Evolutionary conservation across 1,140 invertebrate species (phyloP), one percentile per base, ranked within the genome.

Genomic region (Diprion similis): DNA sequence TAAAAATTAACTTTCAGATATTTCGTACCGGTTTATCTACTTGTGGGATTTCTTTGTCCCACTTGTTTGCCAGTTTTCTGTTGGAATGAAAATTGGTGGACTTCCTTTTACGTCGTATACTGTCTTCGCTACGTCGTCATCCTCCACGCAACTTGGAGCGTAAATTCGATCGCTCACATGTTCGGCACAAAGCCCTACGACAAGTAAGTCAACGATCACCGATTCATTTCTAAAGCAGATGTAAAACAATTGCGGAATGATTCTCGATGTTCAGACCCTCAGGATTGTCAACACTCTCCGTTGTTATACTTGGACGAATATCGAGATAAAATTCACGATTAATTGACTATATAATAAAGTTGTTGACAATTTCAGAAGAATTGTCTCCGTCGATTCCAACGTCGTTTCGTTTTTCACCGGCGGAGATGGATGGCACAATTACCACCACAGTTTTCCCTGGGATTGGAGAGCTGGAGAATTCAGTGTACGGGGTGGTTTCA

Each of bases 371-470:
- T 74, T 72, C 46, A 77, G 64, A 47, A 73, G 73, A 24, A 68
- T 75, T 18, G 48, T 65, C 66, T 45, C 76, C n/a, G 51, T n/a
- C 1, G 17, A 74, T 17, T 76, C 73, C 1, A 46, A 8, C 10
- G 0, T 76, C 10, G 64, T 70, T 9, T 47, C 46, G 10, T 19
- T 70, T 8, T 1, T 73, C 9, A 77, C 73, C 4, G 1, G 66
- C 0, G 94, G 93, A 3, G 94, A 95, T 86, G 95, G 95, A 2
- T 96, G 94, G 91, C 96, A 97, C 84, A 98, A 97, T 87, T 98
- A 96, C 86, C 96, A 98, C 84, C 96, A 98, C 86, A 93, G 93
- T 0, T 98, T 98, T 89, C 97, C 97, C 1, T 94, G 94, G 91
- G 96, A 98, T 83, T 96, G 96, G 89, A 93, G 94, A 82, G 92